These are phyloP conservation scores for Alectoris magna DNA, from an alignment of 2,797 vertebrate species.

Conservation along the genomic window DNA sequence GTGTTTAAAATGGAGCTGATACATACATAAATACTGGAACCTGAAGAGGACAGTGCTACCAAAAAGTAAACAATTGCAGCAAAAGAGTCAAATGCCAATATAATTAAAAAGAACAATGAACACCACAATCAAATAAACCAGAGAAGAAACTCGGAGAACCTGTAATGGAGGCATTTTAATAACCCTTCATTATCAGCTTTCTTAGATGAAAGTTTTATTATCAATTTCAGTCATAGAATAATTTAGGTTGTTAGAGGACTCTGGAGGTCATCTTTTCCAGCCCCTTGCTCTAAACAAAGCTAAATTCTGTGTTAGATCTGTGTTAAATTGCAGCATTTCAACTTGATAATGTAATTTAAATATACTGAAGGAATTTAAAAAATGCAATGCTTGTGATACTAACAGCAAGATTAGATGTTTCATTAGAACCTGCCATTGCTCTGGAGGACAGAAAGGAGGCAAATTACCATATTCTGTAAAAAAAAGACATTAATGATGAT, in stretches of 20 bases:
- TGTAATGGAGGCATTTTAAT: not conserved
- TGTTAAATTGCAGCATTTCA: not conserved
- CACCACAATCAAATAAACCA: not conserved
- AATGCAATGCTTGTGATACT: not conserved
- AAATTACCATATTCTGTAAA: conserved; percentile 65
- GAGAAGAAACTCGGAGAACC: not conserved
- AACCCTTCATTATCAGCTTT: not conserved
- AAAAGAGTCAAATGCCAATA: not conserved
- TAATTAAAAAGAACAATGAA: not conserved
- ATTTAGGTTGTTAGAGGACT: not conserved
- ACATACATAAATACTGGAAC: not conserved
- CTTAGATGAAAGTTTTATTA: not conserved
- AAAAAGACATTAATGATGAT: conserved; percentile 61
- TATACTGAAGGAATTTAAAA: not conserved
- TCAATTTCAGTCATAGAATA: not conserved
- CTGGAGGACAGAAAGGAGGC: conserved; percentile 25
- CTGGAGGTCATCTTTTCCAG: not conserved
- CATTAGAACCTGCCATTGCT: conserved; percentile 12
- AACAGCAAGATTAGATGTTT: conserved; percentile 27
- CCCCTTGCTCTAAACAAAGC: not conserved
- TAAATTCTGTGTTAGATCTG: not conserved
- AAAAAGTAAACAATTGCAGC: not conserved
- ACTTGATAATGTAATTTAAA: not conserved
- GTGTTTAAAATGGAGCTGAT: not conserved
- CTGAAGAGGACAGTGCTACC: not conserved